Evolutionary conservation across 1,140 invertebrate genomes (phyloP), one percentile per base, ranked within the genome.

Genomic region (Hetaerina americana): DNA sequence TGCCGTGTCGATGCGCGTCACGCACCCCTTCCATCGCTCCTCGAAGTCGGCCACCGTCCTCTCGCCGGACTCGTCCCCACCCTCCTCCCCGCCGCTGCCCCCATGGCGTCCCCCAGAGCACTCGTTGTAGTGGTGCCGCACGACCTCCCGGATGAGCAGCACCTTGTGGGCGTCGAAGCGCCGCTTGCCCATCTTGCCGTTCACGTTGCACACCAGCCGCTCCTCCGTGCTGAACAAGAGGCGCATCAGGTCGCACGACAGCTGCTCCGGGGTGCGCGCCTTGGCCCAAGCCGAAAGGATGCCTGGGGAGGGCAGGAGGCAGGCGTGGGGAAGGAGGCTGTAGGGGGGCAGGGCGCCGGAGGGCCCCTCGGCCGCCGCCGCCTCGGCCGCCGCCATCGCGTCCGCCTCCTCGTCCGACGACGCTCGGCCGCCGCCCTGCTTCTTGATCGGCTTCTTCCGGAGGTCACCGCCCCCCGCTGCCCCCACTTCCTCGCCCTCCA

Each of bases 1-100:
- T 68, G 82, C 82, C n/a, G 82, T 83, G 75, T 84, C 83, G 71
- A 84, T 84, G 78, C 83, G 83, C 0, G 82, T 84, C 22, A 84
- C 82, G 73, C 83, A 84, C 76, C 82, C 82, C 73, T 83, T 84
- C 82, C 83, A 84, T 27, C 79, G 80, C 71, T 83, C 81, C 71
- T 83, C 82, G 80, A 82, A 84, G 28, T 82, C 82, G 5, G 79
- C 74, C 15, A 57, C 40, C 22, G 15, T 57, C 40, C 40, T 18
- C 2, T 57, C 40, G 15, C 40, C 40, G 15, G 15, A 12, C 15
- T 12, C 15, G 15, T 57, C 40, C 2, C 1, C 22, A 3, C 40
- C 40, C 10, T 57, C 40, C 22, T 57, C 40, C 22, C 40, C 40
- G 72, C 80, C 81, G 27, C 79, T 79, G 72, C 80, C 81, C 27